These are phyloP conservation scores for Gryon sp. DNA, from an alignment of 1,140 invertebrate species.

Conservation along the genomic window DNA sequence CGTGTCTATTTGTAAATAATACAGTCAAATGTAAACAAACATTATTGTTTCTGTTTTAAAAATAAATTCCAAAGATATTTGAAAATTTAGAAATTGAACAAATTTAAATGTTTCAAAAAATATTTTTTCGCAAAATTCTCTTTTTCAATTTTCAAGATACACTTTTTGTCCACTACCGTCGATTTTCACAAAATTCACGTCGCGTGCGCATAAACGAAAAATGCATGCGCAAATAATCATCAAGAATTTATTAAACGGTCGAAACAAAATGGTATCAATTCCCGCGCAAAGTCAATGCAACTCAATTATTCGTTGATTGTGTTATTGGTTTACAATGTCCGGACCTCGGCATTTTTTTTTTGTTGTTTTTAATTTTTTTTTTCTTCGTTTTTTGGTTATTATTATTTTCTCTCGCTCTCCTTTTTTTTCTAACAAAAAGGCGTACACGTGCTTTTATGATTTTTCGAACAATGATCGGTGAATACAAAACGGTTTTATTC, in stretches of 20 bases:
- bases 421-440: constrained; percentile 24
- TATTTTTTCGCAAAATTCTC: too few species aligned
- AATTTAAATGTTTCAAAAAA: too few species aligned
- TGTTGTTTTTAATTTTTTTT: background rate
- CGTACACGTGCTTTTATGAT: constrained; percentile 51
- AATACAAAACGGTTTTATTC: constrained; percentile 47
- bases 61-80: too few species aligned
- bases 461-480: constrained; percentile 55
- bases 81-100: too few species aligned
- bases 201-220: too few species aligned
- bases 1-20: too few species aligned
- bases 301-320: constrained; percentile 51
- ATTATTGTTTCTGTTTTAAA: too few species aligned
- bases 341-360: background rate
- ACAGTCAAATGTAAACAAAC: too few species aligned
- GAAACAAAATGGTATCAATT: constrained; percentile 48
- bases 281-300: constrained; percentile 36
- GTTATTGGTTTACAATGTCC: constrained; percentile 45
- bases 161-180: too few species aligned
- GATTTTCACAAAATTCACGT: too few species aligned
- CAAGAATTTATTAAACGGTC: constrained; percentile 42
- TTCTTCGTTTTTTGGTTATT: background rate
- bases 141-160: too few species aligned
- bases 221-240: constrained; percentile 44
- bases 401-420: background rate